Percentiles rank a stretch among this genome's conserved stretches.
phyloP scores from a whole-genome alignment of 2,888 invertebrate species.

The Plebejus melissa region DNA sequence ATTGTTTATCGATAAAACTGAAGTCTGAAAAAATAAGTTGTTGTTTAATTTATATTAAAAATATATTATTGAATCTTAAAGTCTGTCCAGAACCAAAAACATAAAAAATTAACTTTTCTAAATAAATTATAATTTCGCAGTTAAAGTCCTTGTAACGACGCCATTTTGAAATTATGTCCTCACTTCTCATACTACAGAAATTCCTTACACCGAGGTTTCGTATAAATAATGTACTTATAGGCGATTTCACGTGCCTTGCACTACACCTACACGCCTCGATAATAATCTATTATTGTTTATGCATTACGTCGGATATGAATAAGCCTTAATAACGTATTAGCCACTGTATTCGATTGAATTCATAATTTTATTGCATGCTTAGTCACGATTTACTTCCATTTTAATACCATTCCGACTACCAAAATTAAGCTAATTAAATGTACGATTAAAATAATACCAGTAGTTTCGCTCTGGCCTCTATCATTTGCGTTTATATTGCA shows the following conservation, averaged over 20 bases:
- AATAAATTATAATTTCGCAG: neutral
- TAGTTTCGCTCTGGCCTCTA: constrained; percentile 26
- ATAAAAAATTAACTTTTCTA: neutral
- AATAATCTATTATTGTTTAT: constrained; percentile 42
- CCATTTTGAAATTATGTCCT: constrained; percentile 1
- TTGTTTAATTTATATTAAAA: neutral
- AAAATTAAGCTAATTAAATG: constrained; percentile 37
- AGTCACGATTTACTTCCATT: constrained; percentile 63
- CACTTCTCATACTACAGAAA: neutral
- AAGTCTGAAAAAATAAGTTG: neutral
- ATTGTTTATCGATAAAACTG: neutral
- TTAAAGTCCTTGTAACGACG: neutral
- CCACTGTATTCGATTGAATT: constrained; percentile 54
- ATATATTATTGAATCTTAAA: neutral
- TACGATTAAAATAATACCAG: constrained; percentile 31
- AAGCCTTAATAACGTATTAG: constrained; percentile 57
- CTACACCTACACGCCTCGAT: constrained; percentile 38
- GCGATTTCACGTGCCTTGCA: constrained; percentile 28
- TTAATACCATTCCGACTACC: constrained; percentile 36
- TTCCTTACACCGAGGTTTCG: constrained; percentile 19
- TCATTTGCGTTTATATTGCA: constrained; percentile 26
- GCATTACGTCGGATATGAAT: constrained; percentile 49
- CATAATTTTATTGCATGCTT: constrained; percentile 56
- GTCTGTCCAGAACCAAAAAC: neutral
- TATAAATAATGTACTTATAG: constrained; percentile 23